These are phyloP conservation scores for Notolepis coatsorum DNA, from an alignment of 2,797 vertebrate genomes.

Conservation along the genomic window DNA sequence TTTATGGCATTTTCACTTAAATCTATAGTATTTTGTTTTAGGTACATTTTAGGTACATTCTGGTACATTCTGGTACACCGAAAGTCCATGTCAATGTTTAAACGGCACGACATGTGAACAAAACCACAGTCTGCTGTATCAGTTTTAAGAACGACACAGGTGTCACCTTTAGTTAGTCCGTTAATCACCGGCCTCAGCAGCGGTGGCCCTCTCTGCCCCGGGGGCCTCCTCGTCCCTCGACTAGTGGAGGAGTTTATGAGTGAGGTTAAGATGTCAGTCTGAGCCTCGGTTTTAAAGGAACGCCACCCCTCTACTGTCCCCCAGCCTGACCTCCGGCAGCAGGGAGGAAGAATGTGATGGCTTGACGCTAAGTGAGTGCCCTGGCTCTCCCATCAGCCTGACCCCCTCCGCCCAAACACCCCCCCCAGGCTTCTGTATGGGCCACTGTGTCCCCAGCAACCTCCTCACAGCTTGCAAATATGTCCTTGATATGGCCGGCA, in stretches of 20 bases:
- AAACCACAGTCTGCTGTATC: constrained; percentile 6
- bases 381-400: constrained; percentile 51
- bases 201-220: constrained; percentile 51
- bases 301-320: constrained; percentile 53
- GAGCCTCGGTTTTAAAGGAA: constrained; percentile 64
- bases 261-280: constrained; percentile 77
- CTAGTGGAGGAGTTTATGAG: constrained; percentile 76
- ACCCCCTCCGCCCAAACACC: constrained; percentile 69
- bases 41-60: not conserved
- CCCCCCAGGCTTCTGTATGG: constrained; percentile 64
- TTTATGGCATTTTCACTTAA: too few species aligned
- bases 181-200: constrained; percentile 57
- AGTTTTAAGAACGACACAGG: constrained; percentile 57
- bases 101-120: constrained; percentile 3
- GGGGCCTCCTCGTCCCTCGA: constrained; percentile 52
- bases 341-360: constrained; percentile 57
- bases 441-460: constrained; percentile 78
- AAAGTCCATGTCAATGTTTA: not conserved
- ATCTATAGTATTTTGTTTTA: too few species aligned
- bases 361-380: constrained; percentile 61
- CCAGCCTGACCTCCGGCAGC: constrained; percentile 74
- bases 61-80: not conserved
- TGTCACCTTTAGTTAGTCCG: constrained; percentile 71
- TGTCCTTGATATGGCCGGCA: constrained; percentile 84
- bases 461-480: constrained; percentile 82